Evolutionary conservation across 2,888 invertebrate species (phyloP), one percentile per base, ranked within the genome.

Genomic region (Aethes cnicana): DNA sequence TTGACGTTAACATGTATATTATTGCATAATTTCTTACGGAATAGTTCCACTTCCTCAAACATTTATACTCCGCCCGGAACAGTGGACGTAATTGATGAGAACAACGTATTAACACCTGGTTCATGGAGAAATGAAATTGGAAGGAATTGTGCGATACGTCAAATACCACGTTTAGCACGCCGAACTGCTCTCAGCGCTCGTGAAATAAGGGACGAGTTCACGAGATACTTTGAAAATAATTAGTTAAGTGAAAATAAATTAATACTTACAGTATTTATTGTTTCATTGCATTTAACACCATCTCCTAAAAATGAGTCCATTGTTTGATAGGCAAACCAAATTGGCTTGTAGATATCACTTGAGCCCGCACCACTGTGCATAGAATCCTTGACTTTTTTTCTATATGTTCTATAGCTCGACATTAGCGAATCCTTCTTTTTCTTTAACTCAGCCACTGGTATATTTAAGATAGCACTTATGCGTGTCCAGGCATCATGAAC

Each of bases 11-110:
- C 61, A 11, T 61, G 57, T 52, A 26, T 62, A 9, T 30, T 59
- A 12, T 25, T 59, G 39, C 58, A 66, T 35, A 62, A 61, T 43
- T 63, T 61, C 33, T 42, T 61, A 16, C 55, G 60, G 37, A 58
- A 55, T n/a, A 62, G 57, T 53, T 36, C 3, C 7, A 52, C 49
- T 16, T 57, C 58, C 6, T 14, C 44, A 39, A 23, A 28, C 35
- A 47, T 47, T 11, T 58, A 54, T 32, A 43, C 54, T 20, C 52
- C 59, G 16, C 42, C 47, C 32, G 50, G 58, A 30, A 49, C 57
- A 12, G 11, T 58, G 41, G 61, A 62, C 14, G 17, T 23, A n/a
- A n/a, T n/a, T n/a, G n/a, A n/a, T n/a, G n/a, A n/a, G n/a, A n/a
- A n/a, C n/a, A n/a, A n/a, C n/a, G n/a, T n/a, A n/a, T n/a, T n/a